Evolutionary conservation across 2,888 invertebrate genomes (phyloP).

Genomic region (Drosophila histrio): DNA sequence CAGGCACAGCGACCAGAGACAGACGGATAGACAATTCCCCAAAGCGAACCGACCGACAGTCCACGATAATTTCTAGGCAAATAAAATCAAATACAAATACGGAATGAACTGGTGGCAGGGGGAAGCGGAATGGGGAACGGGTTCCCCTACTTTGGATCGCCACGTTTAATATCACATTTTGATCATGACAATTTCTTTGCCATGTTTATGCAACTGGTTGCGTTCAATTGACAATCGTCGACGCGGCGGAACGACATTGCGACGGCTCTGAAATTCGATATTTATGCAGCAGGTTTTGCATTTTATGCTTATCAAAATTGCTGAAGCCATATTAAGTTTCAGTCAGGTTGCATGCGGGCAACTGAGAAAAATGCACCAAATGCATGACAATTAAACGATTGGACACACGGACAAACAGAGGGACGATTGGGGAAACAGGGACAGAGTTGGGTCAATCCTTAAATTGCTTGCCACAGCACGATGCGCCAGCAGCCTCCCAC

Average conservation of each 20-base stretch:
- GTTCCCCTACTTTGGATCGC: conserved; percentile 50
- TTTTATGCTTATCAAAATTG: conserved; percentile 78
- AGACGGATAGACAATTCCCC: conserved; percentile 32
- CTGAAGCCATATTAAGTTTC: conserved; percentile 72
- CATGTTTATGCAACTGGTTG: conserved; percentile 82
- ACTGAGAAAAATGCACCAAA: conserved; percentile 67
- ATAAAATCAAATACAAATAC: conserved; percentile 73
- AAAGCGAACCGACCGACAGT: conserved; percentile 47
- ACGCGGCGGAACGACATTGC: conserved; percentile 46
- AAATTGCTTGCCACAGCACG: conserved; percentile 69
- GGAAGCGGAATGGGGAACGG: not conserved
- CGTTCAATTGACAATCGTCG: conserved; percentile 80
- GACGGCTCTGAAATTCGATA: conserved; percentile 80
- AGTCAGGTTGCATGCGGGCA: conserved; percentile 74
- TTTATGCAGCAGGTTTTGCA: conserved; percentile 80
- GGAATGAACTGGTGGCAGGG: not conserved
- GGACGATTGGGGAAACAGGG: not conserved
- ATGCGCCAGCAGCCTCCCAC: conserved; percentile 45
- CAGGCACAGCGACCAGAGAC: conserved; percentile 47
- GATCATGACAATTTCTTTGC: conserved; percentile 82
- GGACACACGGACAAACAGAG: not conserved
- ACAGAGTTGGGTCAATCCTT: conserved; percentile 63
- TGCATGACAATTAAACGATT: conserved; percentile 76
- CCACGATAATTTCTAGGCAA: conserved; percentile 73
- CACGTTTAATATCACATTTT: conserved; percentile 80